Evolutionary conservation across 2,888 invertebrate genomes (phyloP).

Genomic region (Drosophila monieri): DNA sequence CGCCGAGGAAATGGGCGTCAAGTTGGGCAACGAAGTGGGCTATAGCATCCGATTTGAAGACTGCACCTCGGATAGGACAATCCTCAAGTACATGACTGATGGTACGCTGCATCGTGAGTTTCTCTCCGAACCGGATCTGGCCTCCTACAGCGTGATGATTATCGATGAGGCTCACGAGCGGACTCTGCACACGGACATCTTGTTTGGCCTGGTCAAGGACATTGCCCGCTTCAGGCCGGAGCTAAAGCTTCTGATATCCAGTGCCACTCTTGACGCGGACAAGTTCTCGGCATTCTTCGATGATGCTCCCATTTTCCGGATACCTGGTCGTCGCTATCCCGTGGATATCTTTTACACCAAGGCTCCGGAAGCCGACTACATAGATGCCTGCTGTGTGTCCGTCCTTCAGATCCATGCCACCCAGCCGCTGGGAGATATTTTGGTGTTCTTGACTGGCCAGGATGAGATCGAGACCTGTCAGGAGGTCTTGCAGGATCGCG

Average conservation of each 20-base stretch:
- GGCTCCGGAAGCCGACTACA: slow-evolving; percentile 99
- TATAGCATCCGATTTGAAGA: slow-evolving; percentile 99
- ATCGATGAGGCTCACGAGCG: slow-evolving; percentile 99
- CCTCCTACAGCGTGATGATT: slow-evolving; percentile 98
- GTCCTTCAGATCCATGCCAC: slow-evolving; percentile 99
- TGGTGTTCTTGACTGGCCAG: slow-evolving; percentile 98
- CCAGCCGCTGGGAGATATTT: slow-evolving; percentile 96
- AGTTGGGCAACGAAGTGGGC: slow-evolving; percentile 96
- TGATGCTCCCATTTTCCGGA: slow-evolving; percentile 98
- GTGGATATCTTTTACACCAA: slow-evolving; percentile 99
- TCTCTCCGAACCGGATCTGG: slow-evolving; percentile 97
- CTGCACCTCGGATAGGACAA: slow-evolving; percentile 98
- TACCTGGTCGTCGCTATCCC: slow-evolving; percentile 98
- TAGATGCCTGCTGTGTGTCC: slow-evolving; percentile 98
- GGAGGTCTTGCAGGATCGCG: slow-evolving; percentile 94
- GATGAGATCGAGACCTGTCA: slow-evolving; percentile 96
- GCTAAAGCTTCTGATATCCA: slow-evolving; percentile 97
- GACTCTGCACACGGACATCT: slow-evolving; percentile 98
- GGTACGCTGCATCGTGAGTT: slow-evolving; percentile 99
- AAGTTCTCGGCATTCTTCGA: slow-evolving; percentile 99
- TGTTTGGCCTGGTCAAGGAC: slow-evolving; percentile 98
- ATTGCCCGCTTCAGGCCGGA: slow-evolving; percentile 96
- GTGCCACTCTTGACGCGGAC: slow-evolving; percentile 98
- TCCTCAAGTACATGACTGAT: slow-evolving; percentile 99
- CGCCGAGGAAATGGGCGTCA: slow-evolving; percentile 98